Percentiles rank a stretch among this genome's conserved stretches.
phyloP scores from a whole-genome alignment of 35 echinoderm and acorn worm species.

The Nesometra sesokonis region DNA sequence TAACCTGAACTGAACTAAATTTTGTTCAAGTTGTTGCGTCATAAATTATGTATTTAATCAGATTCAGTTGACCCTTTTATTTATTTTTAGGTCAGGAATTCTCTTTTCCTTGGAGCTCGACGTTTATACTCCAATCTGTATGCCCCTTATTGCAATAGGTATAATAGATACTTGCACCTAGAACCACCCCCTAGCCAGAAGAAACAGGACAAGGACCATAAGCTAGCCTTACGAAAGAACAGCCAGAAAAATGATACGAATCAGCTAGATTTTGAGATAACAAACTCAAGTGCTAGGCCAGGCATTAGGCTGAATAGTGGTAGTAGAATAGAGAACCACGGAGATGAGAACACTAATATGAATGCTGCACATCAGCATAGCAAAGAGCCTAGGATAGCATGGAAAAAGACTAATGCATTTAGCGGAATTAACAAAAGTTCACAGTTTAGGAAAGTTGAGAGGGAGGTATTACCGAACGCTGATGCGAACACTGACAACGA shows the following conservation, averaged over 20 bases:
- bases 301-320: not conserved
- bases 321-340: not conserved
- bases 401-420: not conserved
- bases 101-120: not conserved
- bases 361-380: not conserved
- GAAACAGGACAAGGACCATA: not conserved
- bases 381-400: not conserved
- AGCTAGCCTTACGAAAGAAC: not conserved
- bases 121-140: not conserved
- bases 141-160: slow-evolving; percentile 24
- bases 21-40: too few species aligned
- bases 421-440: not conserved
- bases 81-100: not conserved
- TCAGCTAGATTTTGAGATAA: not conserved
- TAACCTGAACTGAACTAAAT: too few species aligned
- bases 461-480: not conserved
- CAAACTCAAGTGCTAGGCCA: not conserved
- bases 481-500: not conserved
- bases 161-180: slow-evolving; percentile 57
- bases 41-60: too few species aligned
- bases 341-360: not conserved
- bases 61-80: too few species aligned
- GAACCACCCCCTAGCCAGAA: slow-evolving; percentile 54
- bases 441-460: not conserved
- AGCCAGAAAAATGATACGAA: not conserved